These are phyloP conservation scores for Etheostoma perlongum DNA, from an alignment of 2,797 vertebrate species.

Conservation along the genomic window DNA sequence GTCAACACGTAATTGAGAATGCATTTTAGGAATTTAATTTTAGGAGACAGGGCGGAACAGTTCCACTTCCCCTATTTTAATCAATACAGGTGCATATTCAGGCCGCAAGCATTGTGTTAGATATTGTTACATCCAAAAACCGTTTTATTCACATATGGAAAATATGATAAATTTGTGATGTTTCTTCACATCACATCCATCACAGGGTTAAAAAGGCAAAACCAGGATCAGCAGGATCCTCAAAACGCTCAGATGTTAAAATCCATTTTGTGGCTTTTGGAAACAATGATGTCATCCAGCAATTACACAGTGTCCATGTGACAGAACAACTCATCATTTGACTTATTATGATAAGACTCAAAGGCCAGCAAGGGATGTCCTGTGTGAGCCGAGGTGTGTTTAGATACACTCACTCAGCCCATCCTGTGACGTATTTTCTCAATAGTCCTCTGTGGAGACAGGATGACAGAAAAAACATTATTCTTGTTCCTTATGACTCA, in stretches of 20 bases:
- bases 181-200: background rate
- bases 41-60: too few species aligned
- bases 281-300: constrained; percentile 57
- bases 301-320: constrained; percentile 14
- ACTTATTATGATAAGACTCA: constrained; percentile 69
- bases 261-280: constrained; percentile 28
- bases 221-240: background rate
- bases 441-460: constrained; percentile 64
- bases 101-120: background rate
- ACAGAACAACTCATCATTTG: constrained; percentile 41
- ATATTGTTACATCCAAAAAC: too few species aligned
- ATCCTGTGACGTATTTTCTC: constrained; percentile 74
- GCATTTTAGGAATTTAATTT: too few species aligned
- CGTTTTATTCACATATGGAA: background rate
- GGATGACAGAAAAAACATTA: constrained; percentile 61
- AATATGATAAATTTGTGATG: too few species aligned
- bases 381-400: constrained; percentile 71
- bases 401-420: constrained; percentile 65
- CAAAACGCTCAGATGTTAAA: constrained; percentile 20
- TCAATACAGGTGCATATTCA: background rate
- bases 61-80: background rate
- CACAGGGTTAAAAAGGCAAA: constrained; percentile 15
- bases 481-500: constrained; percentile 69
- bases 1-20: too few species aligned
- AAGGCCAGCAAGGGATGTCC: constrained; percentile 67